Percentiles rank a stretch among this genome's conserved stretches.
Conservation (phyloP, 2,113 vertebrate genomes). For the Echinops telfairi region DNA sequence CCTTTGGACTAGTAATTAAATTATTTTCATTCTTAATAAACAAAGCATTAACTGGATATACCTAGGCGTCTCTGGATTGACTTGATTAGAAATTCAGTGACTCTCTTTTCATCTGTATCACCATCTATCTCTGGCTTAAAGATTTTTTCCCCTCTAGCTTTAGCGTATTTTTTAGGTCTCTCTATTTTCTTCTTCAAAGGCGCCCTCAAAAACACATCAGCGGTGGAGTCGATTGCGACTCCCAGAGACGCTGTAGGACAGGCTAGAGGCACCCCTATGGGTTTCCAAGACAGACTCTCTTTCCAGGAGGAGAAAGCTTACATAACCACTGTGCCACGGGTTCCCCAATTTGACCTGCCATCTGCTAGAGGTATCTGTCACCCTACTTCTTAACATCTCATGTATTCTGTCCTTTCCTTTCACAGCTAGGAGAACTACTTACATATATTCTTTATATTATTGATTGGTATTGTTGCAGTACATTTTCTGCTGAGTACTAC, state of each 20-base stretch:
- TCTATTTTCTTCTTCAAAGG: background rate
- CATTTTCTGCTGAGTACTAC: background rate
- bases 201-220: no score
- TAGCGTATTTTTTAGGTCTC: background rate
- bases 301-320: no score
- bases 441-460: background rate
- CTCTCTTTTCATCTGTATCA: background rate
- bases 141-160: background rate
- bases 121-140: background rate
- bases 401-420: background rate
- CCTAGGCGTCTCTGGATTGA: background rate
- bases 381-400: slow-evolving; percentile 8
- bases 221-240: no score
- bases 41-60: background rate
- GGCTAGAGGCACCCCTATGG: no score
- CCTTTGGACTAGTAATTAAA: background rate
- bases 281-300: no score
- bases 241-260: no score
- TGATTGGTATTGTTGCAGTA: background rate
- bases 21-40: background rate
- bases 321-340: no score
- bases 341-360: no score
- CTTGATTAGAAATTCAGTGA: background rate
- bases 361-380: background rate
- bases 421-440: background rate